These are phyloP conservation scores for Tympanoctomys barrerae DNA, from an alignment of 2,797 vertebrate species.

Conservation along the genomic window DNA sequence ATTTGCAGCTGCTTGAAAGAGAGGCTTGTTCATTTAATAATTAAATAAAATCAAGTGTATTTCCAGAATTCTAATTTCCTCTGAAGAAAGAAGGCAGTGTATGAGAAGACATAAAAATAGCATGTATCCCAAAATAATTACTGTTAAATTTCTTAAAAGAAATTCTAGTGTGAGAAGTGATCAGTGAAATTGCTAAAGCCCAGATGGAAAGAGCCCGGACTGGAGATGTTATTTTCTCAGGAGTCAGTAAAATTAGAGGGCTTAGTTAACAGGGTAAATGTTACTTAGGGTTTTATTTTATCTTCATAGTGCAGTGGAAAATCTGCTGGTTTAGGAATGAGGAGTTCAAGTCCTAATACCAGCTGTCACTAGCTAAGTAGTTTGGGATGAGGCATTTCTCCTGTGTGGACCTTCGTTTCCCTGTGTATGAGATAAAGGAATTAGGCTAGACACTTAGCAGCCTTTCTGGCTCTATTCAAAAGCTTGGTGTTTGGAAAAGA, in stretches of 20 bases:
- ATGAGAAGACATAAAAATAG: constrained; percentile 68
- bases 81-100: constrained; percentile 65
- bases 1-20: constrained; percentile 58
- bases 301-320: constrained; percentile 34
- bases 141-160: constrained; percentile 48
- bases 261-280: constrained; percentile 18
- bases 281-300: constrained; percentile 61
- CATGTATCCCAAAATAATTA: constrained; percentile 59
- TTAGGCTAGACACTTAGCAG: constrained; percentile 5
- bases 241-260: constrained; percentile 55
- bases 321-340: constrained; percentile 36
- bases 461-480: constrained; percentile 29
- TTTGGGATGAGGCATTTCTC: constrained; percentile 28
- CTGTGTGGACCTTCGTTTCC: constrained; percentile 29
- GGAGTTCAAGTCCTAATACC: neutral
- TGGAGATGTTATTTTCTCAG: constrained; percentile 52
- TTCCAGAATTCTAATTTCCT: constrained; percentile 77
- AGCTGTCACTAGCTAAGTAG: constrained; percentile 33
- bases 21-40: constrained; percentile 72
- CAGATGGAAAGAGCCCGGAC: constrained; percentile 31
- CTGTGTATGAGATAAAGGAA: neutral
- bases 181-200: constrained; percentile 42
- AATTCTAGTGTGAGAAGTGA: constrained; percentile 12
- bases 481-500: constrained; percentile 18
- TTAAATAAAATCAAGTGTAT: constrained; percentile 66